Percentiles rank a stretch among this genome's conserved stretches.
Evolutionary conservation across 2,888 invertebrate species (phyloP).

Genomic region (Eutolmus rufibarbis): DNA sequence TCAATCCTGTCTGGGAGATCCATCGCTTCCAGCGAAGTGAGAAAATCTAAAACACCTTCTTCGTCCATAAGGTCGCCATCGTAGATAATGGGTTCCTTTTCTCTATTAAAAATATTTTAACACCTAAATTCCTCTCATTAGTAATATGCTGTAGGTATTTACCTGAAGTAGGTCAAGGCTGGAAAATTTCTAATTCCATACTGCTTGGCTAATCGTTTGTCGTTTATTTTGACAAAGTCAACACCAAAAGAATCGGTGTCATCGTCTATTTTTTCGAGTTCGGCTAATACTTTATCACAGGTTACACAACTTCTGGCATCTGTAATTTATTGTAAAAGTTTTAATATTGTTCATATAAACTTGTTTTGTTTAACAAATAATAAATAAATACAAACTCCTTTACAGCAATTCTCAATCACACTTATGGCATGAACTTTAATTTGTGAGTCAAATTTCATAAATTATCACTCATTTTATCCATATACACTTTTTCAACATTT

Average conservation of each 20-base stretch:
- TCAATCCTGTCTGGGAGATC: constrained; percentile 93
- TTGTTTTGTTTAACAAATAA: background rate
- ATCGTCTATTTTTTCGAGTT: constrained; percentile 93
- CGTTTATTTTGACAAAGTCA: constrained; percentile 95
- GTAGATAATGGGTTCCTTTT: constrained; percentile 95
- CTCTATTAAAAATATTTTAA: constrained; percentile 64
- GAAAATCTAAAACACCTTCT: constrained; percentile 89
- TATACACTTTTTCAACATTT: too few relatives aligned
- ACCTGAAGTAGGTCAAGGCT: constrained; percentile 89
- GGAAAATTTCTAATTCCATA: constrained; percentile 96
- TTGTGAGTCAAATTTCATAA: background rate
- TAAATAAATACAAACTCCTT: background rate
- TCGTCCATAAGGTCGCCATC: constrained; percentile 97
- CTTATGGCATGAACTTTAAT: background rate
- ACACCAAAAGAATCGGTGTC: constrained; percentile 94
- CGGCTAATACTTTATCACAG: constrained; percentile 88
- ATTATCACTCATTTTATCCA: too few relatives aligned
- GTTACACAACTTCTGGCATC: constrained; percentile 92
- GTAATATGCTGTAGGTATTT: constrained; percentile 35
- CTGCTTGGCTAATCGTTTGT: constrained; percentile 94
- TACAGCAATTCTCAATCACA: background rate
- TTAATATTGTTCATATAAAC: constrained; percentile 26
- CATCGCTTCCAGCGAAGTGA: constrained; percentile 94
- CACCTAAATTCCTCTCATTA: background rate
- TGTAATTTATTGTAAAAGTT: constrained; percentile 60